A percentile compares a stretch with the other conserved stretches of the same genome.
These are phyloP conservation scores for Sycophila sp. DNA, from an alignment of 1,140 invertebrate species.

Conservation along the genomic window DNA sequence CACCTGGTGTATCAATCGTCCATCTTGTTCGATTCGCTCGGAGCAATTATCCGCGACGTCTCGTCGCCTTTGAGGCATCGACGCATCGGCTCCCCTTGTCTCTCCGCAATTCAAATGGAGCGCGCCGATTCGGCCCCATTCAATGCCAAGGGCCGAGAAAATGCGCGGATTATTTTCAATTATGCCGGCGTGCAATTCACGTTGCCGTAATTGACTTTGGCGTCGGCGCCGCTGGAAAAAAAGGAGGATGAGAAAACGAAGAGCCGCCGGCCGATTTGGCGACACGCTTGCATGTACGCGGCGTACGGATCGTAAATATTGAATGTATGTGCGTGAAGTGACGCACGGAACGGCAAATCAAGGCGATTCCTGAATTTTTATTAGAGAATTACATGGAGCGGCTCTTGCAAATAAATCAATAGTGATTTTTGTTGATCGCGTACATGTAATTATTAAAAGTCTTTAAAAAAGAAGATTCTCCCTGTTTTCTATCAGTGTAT, in stretches of 20 bases:
- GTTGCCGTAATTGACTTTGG: not conserved
- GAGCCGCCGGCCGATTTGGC: too few species aligned
- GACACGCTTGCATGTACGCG: too few species aligned
- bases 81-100: not conserved
- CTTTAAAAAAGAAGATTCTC: too few species aligned
- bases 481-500: too few species aligned
- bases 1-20: not conserved
- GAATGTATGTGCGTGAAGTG: not conserved
- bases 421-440: too few species aligned
- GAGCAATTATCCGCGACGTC: slow-evolving; percentile 32
- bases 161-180: slow-evolving; percentile 27
- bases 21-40: not conserved
- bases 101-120: slow-evolving; percentile 23
- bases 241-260: not conserved
- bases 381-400: not conserved
- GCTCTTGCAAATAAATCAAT: too few species aligned
- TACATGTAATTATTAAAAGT: too few species aligned
- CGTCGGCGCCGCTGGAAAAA: not conserved
- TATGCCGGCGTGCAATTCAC: slow-evolving; percentile 2
- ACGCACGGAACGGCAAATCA: not conserved
- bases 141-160: not conserved
- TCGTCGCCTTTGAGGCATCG: slow-evolving; percentile 16
- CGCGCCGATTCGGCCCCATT: not conserved
- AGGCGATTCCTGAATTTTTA: slow-evolving; percentile 36
- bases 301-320: not conserved